Base-by-base conservation (phyloP, 2,797 vertebrate genomes). In the Diglossa cyanea region DNA sequence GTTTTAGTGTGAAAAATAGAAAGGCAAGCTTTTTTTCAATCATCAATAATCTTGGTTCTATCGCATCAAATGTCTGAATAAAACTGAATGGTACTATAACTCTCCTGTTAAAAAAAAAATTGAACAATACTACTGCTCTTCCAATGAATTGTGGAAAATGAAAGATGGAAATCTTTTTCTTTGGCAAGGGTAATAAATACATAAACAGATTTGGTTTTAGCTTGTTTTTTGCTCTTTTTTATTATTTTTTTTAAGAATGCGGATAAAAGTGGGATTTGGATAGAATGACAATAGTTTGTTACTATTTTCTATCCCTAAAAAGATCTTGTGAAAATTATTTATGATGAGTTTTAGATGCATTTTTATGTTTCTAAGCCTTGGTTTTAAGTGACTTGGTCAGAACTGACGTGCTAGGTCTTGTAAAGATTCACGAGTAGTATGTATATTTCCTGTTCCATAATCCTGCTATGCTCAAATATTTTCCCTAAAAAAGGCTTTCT, bases 221-320 rank as follows among this genome's bases (percentile, higher is more conserved):
- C 15, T 61, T n/a, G 4, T 9, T 31, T 48, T 35, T 25, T 77
- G 1, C 20, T 66, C 23, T 12, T 37, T 57, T 58, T 30, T 18
- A 5, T 28, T 55, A 23, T 35, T 77, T 77, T 62, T 77, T 62
- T 45, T 11, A 55, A 71, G 28, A 58, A 45, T 28, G 3, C 14
- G 1, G 8, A 3, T 55, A 70, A 30, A 90, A 54, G 13, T 15
- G 10, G 2, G 5, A 18, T 47, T 17, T 50, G 19, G 3, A 0
- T 68, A 26, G 45, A 37, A 33, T n/a, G 16, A 42, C 8, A 84
- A 4, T 31, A 39, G 7, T 6, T 17, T 70, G 3, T 51, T 55
- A 7, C 42, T 76, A 3, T 73, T 72, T 72, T 70, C 6, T 33
- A 40, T 44, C 11, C 3, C 15, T 85, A 33, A 62, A 81, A 74